These are phyloP conservation scores for Asarcornis scutulata DNA, from an alignment of 2,113 vertebrate genomes.

Conservation along the genomic window DNA sequence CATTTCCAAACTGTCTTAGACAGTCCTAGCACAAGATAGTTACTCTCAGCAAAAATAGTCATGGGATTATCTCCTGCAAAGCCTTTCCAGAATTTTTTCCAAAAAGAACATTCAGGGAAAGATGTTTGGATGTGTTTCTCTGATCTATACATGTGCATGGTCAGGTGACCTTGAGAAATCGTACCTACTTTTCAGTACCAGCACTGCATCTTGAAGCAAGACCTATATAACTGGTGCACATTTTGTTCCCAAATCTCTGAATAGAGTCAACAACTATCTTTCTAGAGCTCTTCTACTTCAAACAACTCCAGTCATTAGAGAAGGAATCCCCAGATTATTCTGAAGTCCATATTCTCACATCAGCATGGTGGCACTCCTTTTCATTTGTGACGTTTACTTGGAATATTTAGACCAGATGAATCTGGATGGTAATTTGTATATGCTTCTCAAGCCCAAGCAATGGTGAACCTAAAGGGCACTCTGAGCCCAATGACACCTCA, in stretches of 20 bases:
- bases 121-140: not conserved
- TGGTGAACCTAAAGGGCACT: not conserved
- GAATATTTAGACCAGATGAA: not conserved
- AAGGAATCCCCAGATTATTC: not conserved
- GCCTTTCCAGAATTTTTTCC: not conserved
- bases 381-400: not conserved
- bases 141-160: not conserved
- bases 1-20: not conserved
- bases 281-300: not conserved
- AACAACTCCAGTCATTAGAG: fast-evolving
- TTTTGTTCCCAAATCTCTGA: not conserved
- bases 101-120: not conserved
- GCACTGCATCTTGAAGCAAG: not conserved
- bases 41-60: not conserved
- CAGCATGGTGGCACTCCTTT: not conserved
- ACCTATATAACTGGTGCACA: not conserved
- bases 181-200: not conserved
- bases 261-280: fast-evolving
- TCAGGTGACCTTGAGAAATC: not conserved
- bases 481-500: not conserved
- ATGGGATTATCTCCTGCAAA: not conserved
- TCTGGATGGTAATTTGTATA: not conserved
- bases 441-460: not conserved
- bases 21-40: not conserved
- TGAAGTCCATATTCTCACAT: not conserved